Conservation (phyloP, 2,888 invertebrate species). For the Caenorhabditis virilis region DNA sequence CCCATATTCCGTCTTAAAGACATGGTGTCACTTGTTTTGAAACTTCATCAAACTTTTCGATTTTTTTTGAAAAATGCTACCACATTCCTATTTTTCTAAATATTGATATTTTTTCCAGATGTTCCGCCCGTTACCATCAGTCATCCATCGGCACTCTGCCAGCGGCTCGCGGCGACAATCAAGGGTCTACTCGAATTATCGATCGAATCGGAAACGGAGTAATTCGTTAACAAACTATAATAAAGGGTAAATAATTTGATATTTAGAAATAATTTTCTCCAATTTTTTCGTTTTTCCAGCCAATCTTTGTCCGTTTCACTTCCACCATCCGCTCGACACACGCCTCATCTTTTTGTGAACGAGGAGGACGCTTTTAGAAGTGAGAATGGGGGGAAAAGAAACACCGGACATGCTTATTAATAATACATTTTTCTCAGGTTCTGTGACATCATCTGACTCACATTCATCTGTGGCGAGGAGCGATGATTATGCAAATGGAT, state of each 20-base stretch:
- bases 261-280: neutral
- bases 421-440: constrained; percentile 19
- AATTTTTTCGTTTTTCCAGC: constrained; percentile 15
- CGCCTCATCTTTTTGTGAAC: constrained; percentile 46
- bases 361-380: constrained; percentile 42
- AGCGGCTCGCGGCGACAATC: constrained; percentile 45
- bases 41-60: neutral
- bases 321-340: constrained; percentile 51
- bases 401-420: neutral
- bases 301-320: constrained; percentile 47
- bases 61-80: no score
- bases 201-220: constrained; percentile 46
- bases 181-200: constrained; percentile 33
- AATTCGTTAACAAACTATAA: constrained; percentile 49
- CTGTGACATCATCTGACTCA: constrained; percentile 43
- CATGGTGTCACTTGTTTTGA: no score
- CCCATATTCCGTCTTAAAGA: no score
- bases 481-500: constrained; percentile 42
- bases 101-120: constrained; percentile 32
- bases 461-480: constrained; percentile 47
- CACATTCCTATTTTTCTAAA: no score
- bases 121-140: constrained; percentile 41
- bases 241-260: constrained; percentile 33
- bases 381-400: constrained; percentile 1
- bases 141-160: constrained; percentile 43